A percentile compares a stretch with the other conserved stretches of the same genome.
These are phyloP conservation scores for Euproctis similis DNA, from an alignment of 2,888 invertebrate genomes.

Conservation along the genomic window DNA sequence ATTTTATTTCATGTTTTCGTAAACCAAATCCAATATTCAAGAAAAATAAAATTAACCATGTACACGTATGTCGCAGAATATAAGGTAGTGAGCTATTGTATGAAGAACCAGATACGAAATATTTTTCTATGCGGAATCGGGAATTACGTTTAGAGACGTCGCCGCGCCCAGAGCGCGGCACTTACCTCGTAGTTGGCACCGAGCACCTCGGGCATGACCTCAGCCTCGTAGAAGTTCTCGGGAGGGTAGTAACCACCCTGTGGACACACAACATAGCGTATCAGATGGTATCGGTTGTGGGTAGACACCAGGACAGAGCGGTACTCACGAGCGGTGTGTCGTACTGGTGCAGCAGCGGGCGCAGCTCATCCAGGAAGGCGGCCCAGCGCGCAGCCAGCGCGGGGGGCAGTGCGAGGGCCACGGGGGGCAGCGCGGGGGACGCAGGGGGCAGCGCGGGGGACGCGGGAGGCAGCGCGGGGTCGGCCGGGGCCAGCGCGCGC, in stretches of 20 bases:
- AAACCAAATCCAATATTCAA: too few relatives aligned
- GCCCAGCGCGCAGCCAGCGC: conserved; percentile 34
- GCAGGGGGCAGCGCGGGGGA: too few relatives aligned
- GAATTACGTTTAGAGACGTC: too few relatives aligned
- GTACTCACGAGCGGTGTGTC: conserved; percentile 49
- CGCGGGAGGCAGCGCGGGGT: conserved; percentile 42
- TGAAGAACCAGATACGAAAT: too few relatives aligned
- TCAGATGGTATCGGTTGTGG: too few relatives aligned
- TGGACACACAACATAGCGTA: conserved; percentile 15
- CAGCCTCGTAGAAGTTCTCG: conserved; percentile 50
- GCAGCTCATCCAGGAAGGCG: conserved; percentile 32
- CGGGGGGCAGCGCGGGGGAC: conserved; percentile 16
- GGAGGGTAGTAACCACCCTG: conserved; percentile 60
- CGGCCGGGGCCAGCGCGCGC: conserved; percentile 22
- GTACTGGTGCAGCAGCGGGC: conserved; percentile 33
- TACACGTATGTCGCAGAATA: too few relatives aligned
- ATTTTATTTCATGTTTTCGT: too few relatives aligned
- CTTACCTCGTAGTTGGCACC: conserved; percentile 41
- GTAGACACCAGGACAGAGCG: too few relatives aligned
- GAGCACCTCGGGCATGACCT: conserved; percentile 31
- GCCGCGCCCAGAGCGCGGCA: too few relatives aligned
- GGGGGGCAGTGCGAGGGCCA: conserved; percentile 30
- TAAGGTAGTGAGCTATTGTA: too few relatives aligned
- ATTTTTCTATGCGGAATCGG: too few relatives aligned
- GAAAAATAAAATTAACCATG: too few relatives aligned